These are phyloP conservation scores for Oncorhynchus clarkii DNA, from an alignment of 2,113 vertebrate species.

Conservation along the genomic window DNA sequence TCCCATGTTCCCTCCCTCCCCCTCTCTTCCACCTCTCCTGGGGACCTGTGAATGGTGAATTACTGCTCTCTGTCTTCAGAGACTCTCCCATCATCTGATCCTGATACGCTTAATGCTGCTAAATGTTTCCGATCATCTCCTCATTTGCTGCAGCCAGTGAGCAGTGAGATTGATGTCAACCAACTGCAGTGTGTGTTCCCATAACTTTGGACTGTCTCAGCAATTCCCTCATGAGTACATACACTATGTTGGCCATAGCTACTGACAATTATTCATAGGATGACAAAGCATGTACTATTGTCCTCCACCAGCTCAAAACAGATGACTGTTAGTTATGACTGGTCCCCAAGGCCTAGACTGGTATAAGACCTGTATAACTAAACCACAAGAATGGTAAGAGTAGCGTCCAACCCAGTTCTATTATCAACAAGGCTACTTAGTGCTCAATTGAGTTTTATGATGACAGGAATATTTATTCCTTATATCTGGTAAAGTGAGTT, in stretches of 20 bases:
- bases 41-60: not conserved
- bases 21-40: not conserved
- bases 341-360: not conserved
- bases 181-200: not conserved
- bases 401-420: too few relatives aligned
- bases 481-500: not conserved
- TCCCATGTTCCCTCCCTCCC: constrained; percentile 13
- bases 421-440: not conserved
- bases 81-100: constrained; percentile 13
- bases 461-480: not conserved
- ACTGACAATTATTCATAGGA: not conserved
- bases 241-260: not conserved
- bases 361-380: not conserved
- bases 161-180: constrained; percentile 11
- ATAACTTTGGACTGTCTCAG: too few relatives aligned
- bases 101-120: constrained; percentile 9
- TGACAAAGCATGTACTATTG: not conserved
- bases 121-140: constrained; percentile 16
- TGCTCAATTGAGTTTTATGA: not conserved
- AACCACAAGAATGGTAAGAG: not conserved
- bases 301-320: not conserved
- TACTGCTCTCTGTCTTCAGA: not conserved
- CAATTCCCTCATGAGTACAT: too few relatives aligned
- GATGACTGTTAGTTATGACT: not conserved
- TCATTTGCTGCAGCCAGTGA: constrained; percentile 7